Percentiles rank a stretch among this genome's conserved stretches.
phyloP scores from a whole-genome alignment of 2,888 invertebrate genomes.

The Petrolisthes manimaculis region DNA sequence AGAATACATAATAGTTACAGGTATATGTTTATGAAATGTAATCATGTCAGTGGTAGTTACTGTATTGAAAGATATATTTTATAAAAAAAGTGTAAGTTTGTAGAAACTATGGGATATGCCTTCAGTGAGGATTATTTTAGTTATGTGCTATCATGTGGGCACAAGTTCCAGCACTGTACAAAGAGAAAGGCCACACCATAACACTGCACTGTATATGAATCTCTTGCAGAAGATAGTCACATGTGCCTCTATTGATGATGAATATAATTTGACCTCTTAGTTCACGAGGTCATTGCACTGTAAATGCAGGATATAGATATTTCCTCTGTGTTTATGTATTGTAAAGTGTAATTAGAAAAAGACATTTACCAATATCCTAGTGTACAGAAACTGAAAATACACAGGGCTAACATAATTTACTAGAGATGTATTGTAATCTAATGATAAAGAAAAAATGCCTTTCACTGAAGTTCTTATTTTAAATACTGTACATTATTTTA shows the following conservation, averaged over 20 bases:
- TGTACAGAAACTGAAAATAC: background rate
- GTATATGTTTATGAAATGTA: background rate
- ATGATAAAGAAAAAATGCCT: background rate
- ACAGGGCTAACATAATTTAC: background rate
- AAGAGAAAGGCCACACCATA: background rate
- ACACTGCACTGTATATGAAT: background rate
- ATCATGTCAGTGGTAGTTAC: background rate
- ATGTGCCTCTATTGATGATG: background rate
- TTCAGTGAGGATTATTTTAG: background rate
- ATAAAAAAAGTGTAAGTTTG: background rate
- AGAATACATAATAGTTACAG: background rate
- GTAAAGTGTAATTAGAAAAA: background rate
- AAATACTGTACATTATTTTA: background rate
- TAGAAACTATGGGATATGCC: background rate
- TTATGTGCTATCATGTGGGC: background rate
- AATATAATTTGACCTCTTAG: background rate
- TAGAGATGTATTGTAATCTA: no score
- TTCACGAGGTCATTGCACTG: background rate
- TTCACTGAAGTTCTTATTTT: background rate
- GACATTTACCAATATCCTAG: background rate
- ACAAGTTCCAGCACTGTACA: background rate
- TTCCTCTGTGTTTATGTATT: background rate
- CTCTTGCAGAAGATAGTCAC: background rate
- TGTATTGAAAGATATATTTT: background rate
- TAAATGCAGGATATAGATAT: background rate